Percentiles rank a stretch among this genome's conserved stretches.
phyloP scores from a whole-genome alignment of 2,113 vertebrate species.

The Eurystomus gularis region DNA sequence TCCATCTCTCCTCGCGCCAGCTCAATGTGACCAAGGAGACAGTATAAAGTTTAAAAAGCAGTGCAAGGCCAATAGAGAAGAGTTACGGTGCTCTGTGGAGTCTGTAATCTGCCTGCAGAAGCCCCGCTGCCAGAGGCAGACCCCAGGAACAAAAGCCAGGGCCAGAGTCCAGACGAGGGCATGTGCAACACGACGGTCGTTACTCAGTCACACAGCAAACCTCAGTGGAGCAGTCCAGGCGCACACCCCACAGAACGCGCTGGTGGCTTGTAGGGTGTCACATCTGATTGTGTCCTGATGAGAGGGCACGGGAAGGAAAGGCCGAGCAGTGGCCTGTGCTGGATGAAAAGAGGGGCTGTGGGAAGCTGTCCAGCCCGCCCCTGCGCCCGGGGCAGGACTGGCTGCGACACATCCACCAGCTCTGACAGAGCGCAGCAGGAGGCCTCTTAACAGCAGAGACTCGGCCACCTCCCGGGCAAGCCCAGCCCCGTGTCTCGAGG shows the following conservation, averaged over 20 bases:
- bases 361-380: not conserved
- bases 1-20: not conserved
- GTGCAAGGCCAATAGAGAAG: not conserved
- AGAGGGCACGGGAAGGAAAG: not conserved
- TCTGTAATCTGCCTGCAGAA: not conserved
- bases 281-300: not conserved
- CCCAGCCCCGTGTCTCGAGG: not conserved
- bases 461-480: not conserved
- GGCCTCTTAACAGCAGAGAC: rapidly evolving
- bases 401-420: not conserved
- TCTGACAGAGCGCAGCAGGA: not conserved
- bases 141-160: not conserved
- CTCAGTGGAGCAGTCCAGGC: not conserved
- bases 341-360: not conserved
- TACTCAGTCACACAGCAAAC: too few relatives aligned
- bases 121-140: not conserved
- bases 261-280: too few relatives aligned
- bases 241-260: not conserved
- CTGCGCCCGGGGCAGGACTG: not conserved
- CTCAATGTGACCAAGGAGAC: not conserved
- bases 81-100: not conserved
- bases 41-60: not conserved
- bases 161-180: not conserved
- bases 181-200: too few relatives aligned
- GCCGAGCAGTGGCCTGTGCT: not conserved